phyloP scores from a whole-genome alignment of 2,797 vertebrate species.

The Gadopsis marmoratus region DNA sequence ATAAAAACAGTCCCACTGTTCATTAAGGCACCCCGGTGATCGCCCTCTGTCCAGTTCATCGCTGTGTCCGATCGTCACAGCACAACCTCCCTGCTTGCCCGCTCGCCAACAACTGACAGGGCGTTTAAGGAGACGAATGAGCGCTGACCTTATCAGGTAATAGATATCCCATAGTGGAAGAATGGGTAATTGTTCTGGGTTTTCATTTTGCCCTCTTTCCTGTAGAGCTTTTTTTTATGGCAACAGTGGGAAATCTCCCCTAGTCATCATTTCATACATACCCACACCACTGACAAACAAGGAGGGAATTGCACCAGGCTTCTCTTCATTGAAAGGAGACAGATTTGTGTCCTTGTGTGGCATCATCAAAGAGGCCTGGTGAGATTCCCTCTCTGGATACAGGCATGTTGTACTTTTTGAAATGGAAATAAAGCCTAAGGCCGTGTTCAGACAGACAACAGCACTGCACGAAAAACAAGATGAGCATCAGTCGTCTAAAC shows the following conservation, averaged over 20 bases:
- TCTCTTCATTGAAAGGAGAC: neutral
- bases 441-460: neutral
- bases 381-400: neutral
- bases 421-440: neutral
- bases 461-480: neutral
- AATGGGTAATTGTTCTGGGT: slow-evolving; percentile 59
- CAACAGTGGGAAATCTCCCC: slow-evolving; percentile 14
- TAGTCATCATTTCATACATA: slow-evolving; percentile 42
- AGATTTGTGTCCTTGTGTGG: neutral
- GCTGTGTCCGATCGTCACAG: slow-evolving; percentile 54
- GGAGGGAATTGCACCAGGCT: slow-evolving; percentile 19
- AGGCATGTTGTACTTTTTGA: neutral
- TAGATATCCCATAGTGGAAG: slow-evolving; percentile 66
- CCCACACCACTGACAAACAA: slow-evolving; percentile 21
- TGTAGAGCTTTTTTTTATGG: slow-evolving; percentile 41
- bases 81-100: slow-evolving; percentile 50
- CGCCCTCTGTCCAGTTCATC: slow-evolving; percentile 25
- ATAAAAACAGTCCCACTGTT: slow-evolving; percentile 59
- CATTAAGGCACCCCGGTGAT: slow-evolving; percentile 40
- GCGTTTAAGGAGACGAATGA: slow-evolving; percentile 76
- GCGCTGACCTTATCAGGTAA: slow-evolving; percentile 71
- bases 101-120: slow-evolving; percentile 57
- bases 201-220: slow-evolving; percentile 59
- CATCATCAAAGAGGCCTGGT: neutral
- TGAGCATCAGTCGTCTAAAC: neutral